Conservation (phyloP, 2,113 vertebrate genomes). For the Xyliphius kryptos region DNA sequence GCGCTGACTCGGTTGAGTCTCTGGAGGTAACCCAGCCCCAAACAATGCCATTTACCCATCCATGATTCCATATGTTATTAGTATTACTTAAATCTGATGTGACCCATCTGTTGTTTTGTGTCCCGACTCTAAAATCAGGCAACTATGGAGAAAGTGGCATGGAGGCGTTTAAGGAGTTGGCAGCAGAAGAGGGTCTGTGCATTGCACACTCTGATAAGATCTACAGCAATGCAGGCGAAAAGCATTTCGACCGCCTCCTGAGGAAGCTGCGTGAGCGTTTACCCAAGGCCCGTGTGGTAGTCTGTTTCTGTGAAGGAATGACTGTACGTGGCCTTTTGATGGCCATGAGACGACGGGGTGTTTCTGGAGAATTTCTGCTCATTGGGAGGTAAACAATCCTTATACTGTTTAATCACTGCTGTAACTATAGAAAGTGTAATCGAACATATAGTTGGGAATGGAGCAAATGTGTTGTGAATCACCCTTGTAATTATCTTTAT, state of each 20-base stretch:
- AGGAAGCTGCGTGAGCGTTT: slow-evolving; percentile 86
- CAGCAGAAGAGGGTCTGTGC: slow-evolving; percentile 88
- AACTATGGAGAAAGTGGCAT: slow-evolving; percentile 98
- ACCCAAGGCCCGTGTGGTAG: slow-evolving; percentile 91
- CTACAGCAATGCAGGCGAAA: slow-evolving; percentile 95
- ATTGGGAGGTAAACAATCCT: slow-evolving; percentile 82
- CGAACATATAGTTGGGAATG: too few species aligned
- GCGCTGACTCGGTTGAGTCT: slow-evolving; percentile 35
- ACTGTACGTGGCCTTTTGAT: slow-evolving; percentile 90
- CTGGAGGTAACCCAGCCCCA: slow-evolving; percentile 37
- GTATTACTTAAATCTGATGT: too few species aligned
- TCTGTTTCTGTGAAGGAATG: slow-evolving; percentile 98
- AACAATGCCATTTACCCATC: slow-evolving; percentile 2
- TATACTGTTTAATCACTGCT: too few species aligned
- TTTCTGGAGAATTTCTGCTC: slow-evolving; percentile 86
- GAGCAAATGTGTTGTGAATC: too few species aligned
- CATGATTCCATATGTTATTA: neutral
- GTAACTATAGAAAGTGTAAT: too few species aligned
- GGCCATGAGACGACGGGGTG: slow-evolving; percentile 88
- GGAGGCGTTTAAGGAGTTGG: slow-evolving; percentile 98
- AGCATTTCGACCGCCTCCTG: slow-evolving; percentile 88
- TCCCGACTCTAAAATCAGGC: slow-evolving; percentile 59
- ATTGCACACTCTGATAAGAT: slow-evolving; percentile 98
- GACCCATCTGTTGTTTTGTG: neutral
- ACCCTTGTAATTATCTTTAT: too few species aligned